Evolutionary conservation across 2,888 invertebrate genomes (phyloP), one percentile per base, ranked within the genome.

Genomic region (Agrypnus murinus): DNA sequence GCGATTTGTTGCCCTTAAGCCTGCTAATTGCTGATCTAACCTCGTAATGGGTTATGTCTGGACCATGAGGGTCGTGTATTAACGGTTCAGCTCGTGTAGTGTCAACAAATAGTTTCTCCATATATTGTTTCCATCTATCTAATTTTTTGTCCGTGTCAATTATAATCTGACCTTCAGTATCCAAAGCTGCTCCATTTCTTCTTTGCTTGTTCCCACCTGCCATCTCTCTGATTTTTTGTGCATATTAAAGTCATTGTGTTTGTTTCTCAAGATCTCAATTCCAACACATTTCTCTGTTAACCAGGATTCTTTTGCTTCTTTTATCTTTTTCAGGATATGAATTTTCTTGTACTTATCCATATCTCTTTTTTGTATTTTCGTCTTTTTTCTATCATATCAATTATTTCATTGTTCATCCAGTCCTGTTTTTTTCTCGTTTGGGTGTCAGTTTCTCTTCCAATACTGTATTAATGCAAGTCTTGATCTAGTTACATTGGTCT

Each of bases 1-100:
- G 8, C 12, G 69, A 43, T 15, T 69, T 72, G 69, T 72, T 72
- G 32, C 32, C 46, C 38, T 72, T 69, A 14, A 53, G 14, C 14
- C 46, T 46, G 8, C 34, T 15, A 38, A 66, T 69, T 10, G 55
- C 65, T 17, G 38, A 31, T 15, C 40, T 14, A 15, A 48, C 48
- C 40, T 55, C 64, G 55, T 69, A 10, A 10, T 14, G 10, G 8
- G 45, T 55, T 25, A 53, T 38, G 32, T 14, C 5, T 10, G 63
- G 45, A 10, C 43, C 63, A 43, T n/a, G 4, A 15, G 5, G 7
- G 15, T 40, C 55, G 38, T 34, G 17, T 12, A 17, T 25, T 59
- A 7, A 15, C 19, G 12, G 25, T 55, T 10, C 6, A 34, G 34
- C n/a, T 14, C 7, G 34, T 48, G 17, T 46, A 48, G n/a, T 34